Conservation (phyloP, 2,888 invertebrate species). For the Polydrusus tereticollis region DNA sequence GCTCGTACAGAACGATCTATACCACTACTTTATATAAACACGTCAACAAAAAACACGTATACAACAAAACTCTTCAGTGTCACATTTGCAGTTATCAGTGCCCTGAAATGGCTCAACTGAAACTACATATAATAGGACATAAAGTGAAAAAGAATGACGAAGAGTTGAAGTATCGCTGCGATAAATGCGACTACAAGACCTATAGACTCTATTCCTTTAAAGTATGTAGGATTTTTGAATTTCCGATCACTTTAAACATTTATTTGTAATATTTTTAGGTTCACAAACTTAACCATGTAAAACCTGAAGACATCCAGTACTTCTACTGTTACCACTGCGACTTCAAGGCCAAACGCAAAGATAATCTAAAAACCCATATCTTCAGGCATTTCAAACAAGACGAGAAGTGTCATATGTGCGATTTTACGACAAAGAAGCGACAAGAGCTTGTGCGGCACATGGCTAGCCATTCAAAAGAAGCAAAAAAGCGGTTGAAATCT, state of each 20-base stretch:
- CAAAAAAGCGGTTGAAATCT: too few species aligned
- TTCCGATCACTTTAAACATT: too few species aligned
- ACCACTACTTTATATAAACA: not conserved
- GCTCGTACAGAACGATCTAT: not conserved
- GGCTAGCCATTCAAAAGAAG: too few species aligned
- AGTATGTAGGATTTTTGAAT: too few species aligned
- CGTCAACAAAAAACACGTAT: not conserved
- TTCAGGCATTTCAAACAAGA: not conserved
- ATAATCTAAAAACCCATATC: conserved; percentile 10
- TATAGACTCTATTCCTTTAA: not conserved
- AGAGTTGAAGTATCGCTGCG: conserved; percentile 12
- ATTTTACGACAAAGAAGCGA: not conserved
- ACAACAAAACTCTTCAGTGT: not conserved
- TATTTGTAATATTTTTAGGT: not conserved
- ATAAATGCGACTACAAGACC: conserved; percentile 16
- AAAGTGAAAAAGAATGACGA: not conserved
- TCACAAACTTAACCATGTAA: conserved; percentile 9
- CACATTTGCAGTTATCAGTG: not conserved
- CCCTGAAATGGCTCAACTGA: not conserved
- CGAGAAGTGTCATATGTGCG: conserved; percentile 2
- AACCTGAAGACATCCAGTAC: conserved; percentile 8
- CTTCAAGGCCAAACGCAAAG: conserved; percentile 11
- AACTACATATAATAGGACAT: not conserved
- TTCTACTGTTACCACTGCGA: conserved; percentile 15
- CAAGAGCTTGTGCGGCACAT: not conserved